A percentile compares a stretch with the other conserved stretches of the same genome.
Conservation (phyloP, 2,113 vertebrate species). For the Myanophis thanlyinensis region DNA sequence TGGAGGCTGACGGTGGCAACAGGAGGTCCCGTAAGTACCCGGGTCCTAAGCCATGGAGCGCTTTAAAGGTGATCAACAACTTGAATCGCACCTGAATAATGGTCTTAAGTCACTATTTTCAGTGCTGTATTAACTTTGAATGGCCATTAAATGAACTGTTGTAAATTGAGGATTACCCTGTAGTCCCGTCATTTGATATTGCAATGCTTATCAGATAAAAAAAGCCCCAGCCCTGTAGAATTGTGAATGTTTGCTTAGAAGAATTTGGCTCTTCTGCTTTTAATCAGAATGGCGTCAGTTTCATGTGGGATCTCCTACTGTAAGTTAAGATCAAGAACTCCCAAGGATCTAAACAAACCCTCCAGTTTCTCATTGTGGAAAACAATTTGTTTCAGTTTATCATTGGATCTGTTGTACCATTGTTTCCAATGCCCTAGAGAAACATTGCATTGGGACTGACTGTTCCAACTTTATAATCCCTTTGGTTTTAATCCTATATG, state of each 20-base stretch:
- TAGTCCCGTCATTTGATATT: background rate
- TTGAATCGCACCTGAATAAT: too few species aligned
- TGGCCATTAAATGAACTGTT: background rate
- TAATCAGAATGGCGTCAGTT: constrained; percentile 50
- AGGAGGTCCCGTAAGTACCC: too few species aligned
- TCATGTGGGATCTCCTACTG: constrained; percentile 58
- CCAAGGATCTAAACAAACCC: constrained; percentile 57
- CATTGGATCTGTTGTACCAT: constrained; percentile 39
- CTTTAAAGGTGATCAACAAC: too few species aligned
- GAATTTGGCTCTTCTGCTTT: constrained; percentile 45
- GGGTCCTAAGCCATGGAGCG: too few species aligned
- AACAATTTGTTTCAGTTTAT: constrained; percentile 54
- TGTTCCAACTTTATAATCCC: constrained; percentile 19
- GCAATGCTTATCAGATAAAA: background rate
- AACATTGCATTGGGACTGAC: constrained; percentile 43
- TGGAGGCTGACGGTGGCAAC: too few species aligned
- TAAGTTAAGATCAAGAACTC: constrained; percentile 62
- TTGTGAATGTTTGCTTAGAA: constrained; percentile 27
- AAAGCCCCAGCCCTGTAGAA: background rate
- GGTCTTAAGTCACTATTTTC: background rate
- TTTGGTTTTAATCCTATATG: background rate
- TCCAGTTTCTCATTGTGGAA: constrained; percentile 40
- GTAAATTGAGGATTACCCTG: background rate
- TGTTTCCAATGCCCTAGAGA: constrained; percentile 48
- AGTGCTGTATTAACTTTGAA: too few species aligned